Evolutionary conservation across 2,797 vertebrate species (phyloP).

Genomic region (Hirundo rustica): DNA sequence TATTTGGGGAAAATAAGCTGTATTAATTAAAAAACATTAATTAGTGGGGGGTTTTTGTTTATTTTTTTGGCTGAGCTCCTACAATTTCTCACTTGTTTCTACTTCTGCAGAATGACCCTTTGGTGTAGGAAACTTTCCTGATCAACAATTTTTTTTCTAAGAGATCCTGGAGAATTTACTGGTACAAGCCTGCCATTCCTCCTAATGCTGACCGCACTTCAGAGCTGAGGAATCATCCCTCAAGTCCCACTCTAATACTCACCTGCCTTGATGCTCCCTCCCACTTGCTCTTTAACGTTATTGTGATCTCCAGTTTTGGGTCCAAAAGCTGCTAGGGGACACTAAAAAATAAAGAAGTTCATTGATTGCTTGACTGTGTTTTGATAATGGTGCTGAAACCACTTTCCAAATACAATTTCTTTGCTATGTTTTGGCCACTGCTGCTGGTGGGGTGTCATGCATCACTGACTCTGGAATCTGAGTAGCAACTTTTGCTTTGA

Average conservation of each 20-base stretch:
- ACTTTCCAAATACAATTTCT: background rate
- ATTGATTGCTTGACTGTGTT: background rate
- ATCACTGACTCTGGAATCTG: background rate
- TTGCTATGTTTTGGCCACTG: background rate
- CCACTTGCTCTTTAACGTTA: background rate
- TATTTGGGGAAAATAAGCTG: background rate
- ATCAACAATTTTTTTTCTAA: background rate
- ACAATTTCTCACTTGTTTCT: background rate
- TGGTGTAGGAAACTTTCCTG: background rate
- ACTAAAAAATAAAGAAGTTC: background rate
- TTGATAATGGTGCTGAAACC: background rate
- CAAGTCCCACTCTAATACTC: background rate
- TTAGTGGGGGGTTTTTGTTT: fast-evolving
- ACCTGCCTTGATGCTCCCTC: fast-evolving
- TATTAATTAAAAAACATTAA: background rate
- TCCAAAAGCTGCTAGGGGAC: background rate
- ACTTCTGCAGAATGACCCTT: background rate
- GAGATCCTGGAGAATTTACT: background rate
- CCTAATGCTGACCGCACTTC: background rate
- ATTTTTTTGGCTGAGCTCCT: background rate
- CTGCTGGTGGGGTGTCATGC: background rate
- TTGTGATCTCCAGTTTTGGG: background rate
- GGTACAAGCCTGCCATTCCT: background rate
- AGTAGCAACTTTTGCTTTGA: background rate
- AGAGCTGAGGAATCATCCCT: background rate